Percentiles rank a stretch among this genome's conserved stretches.
Evolutionary conservation across 1,140 invertebrate species (phyloP).

Genomic region (Mycetomoellerius zeteki): DNA sequence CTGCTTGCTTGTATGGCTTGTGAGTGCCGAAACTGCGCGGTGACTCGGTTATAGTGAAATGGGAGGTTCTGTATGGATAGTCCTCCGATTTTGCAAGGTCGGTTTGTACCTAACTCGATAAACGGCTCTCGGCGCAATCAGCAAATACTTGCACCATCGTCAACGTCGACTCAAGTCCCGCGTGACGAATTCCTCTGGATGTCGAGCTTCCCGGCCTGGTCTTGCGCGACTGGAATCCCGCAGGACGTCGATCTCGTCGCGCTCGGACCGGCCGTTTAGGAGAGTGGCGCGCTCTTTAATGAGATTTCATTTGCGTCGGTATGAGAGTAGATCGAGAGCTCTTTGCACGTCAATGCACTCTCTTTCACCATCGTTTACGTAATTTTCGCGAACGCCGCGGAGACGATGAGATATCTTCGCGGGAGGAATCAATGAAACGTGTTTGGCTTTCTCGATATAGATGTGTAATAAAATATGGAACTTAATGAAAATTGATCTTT

Average conservation of each 20-base stretch:
- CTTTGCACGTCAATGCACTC: conserved; percentile 43
- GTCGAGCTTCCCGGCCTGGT: not conserved
- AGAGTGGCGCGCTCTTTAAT: conserved; percentile 52
- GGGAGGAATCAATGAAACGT: not conserved
- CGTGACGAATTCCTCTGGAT: conserved; percentile 41
- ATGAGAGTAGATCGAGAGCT: conserved; percentile 28
- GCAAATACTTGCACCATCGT: conserved; percentile 66
- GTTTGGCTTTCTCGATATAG: not conserved
- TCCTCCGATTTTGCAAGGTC: conserved; percentile 59
- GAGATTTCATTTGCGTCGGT: conserved; percentile 61
- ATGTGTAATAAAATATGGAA: not conserved
- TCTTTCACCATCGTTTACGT: conserved; percentile 32
- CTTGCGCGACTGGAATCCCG: not conserved
- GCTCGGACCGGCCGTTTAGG: conserved; percentile 27
- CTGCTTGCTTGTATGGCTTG: not conserved
- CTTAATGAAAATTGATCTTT: not conserved
- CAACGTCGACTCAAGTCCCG: not conserved
- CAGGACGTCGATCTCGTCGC: conserved; percentile 29
- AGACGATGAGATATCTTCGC: conserved; percentile 20
- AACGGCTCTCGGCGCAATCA: conserved; percentile 64
- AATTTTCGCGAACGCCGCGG: conserved; percentile 39
- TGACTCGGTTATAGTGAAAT: not conserved
- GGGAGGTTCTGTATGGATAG: conserved; percentile 1
- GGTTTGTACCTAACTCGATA: conserved; percentile 73
- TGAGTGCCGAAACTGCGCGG: not conserved